Evolutionary conservation across 2,113 vertebrate species (phyloP).

Genomic region (Nicator chloris): DNA sequence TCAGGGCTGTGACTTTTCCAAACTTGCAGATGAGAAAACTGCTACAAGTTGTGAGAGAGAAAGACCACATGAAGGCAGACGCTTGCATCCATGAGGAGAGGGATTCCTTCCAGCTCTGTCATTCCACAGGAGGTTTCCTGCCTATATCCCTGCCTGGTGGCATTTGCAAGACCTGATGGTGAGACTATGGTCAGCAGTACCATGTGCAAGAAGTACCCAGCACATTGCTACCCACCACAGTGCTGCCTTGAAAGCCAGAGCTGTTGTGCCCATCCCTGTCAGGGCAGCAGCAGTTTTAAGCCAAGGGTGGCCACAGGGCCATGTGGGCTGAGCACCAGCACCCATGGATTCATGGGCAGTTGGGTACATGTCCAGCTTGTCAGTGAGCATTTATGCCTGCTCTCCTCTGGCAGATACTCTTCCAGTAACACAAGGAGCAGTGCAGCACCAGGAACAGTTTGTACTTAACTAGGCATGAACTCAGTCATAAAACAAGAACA

Average conservation of each 20-base stretch:
- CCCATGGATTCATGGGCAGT: not conserved
- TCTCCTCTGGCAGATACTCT: not conserved
- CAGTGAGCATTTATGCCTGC: not conserved
- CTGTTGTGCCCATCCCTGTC: not conserved
- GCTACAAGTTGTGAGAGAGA: not conserved
- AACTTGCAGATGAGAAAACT: not conserved
- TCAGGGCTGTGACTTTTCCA: not conserved
- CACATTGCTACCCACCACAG: no score
- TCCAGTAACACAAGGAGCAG: not conserved
- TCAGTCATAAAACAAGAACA: not conserved
- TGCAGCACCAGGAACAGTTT: not conserved
- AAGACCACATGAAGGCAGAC: not conserved
- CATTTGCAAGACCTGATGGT: not conserved
- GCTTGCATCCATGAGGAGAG: not conserved
- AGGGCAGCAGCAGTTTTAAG: not conserved
- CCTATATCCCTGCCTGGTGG: not conserved
- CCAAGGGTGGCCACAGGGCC: not conserved
- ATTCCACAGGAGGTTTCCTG: not conserved
- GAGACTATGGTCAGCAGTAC: not conserved
- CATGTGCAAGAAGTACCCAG: rapidly evolving
- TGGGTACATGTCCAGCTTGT: not conserved
- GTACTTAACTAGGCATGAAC: not conserved
- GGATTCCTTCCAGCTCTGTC: not conserved
- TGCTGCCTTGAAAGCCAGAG: not conserved
- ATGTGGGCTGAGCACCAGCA: not conserved